Evolutionary conservation across 2,888 invertebrate species (phyloP).

Genomic region (Digitonthophagus gazella): DNA sequence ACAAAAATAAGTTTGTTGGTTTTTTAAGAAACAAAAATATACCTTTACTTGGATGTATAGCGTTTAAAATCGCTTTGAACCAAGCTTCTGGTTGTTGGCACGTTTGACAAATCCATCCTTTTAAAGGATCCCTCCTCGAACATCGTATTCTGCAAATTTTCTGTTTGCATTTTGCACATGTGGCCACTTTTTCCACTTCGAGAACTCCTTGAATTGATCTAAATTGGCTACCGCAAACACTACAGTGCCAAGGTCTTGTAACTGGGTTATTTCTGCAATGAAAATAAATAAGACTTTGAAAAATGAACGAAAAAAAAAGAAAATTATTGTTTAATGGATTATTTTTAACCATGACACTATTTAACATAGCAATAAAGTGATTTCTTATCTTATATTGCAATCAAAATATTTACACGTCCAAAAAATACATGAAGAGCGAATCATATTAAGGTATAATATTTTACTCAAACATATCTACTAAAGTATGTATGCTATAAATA

Average conservation of each 20-base stretch:
- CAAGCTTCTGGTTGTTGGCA: conserved; percentile 45
- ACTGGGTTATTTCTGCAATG: conserved; percentile 36
- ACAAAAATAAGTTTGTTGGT: conserved; percentile 2
- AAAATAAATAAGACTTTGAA: conserved; percentile 9
- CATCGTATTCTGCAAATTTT: conserved; percentile 45
- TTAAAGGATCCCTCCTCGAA: conserved; percentile 34
- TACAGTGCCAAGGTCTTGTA: conserved; percentile 43
- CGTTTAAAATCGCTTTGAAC: conserved; percentile 43
- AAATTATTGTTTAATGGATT: not conserved
- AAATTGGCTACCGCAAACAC: conserved; percentile 45
- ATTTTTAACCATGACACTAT: not conserved
- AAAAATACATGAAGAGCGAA: not conserved
- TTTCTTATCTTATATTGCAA: not conserved
- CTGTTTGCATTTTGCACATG: conserved; percentile 43
- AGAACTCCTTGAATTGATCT: conserved; percentile 43
- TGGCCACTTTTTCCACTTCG: conserved; percentile 41
- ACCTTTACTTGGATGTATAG: conserved; percentile 41
- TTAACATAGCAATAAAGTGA: not conserved
- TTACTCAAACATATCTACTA: too few relatives aligned
- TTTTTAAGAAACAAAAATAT: conserved; percentile 11
- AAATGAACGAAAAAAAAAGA: not conserved
- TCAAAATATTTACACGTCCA: not conserved
- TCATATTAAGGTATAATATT: too few relatives aligned
- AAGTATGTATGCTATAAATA: too few relatives aligned
- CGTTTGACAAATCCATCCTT: conserved; percentile 44